phyloP scores from a whole-genome alignment of 2,888 invertebrate species.

The Ormia ochracea region DNA sequence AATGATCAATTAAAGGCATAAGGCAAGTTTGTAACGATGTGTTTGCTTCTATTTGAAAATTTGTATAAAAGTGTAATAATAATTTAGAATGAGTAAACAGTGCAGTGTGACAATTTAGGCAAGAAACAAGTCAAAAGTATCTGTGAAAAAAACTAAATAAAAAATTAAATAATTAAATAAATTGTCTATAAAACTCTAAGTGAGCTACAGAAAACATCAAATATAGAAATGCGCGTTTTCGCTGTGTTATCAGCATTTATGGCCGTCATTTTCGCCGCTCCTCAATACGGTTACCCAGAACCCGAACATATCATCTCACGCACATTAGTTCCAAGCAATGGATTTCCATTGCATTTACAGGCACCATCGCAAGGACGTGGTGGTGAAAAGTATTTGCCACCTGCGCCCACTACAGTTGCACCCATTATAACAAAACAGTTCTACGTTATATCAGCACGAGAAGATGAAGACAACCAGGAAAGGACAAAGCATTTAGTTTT shows the following conservation, averaged over 20 bases:
- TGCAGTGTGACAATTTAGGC: conserved; percentile 67
- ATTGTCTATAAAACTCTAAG: not conserved
- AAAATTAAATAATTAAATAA: too few relatives aligned
- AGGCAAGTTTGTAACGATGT: conserved; percentile 43
- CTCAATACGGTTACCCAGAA: conserved; percentile 62
- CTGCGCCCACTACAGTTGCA: conserved; percentile 62
- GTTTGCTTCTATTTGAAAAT: conserved; percentile 24
- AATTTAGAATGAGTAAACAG: conserved; percentile 68
- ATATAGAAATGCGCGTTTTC: conserved; percentile 64
- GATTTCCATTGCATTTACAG: conserved; percentile 44
- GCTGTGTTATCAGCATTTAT: conserved; percentile 63
- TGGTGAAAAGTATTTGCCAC: conserved; percentile 71
- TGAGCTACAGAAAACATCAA: not conserved
- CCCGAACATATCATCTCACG: conserved; percentile 57
- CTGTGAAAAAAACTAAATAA: not conserved
- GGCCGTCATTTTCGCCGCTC: conserved; percentile 59
- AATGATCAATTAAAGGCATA: not conserved
- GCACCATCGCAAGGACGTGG: conserved; percentile 48
- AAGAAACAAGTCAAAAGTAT: conserved; percentile 38
- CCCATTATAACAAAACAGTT: conserved; percentile 75
- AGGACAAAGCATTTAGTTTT: conserved; percentile 70
- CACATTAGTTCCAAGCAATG: conserved; percentile 50
- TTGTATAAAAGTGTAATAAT: conserved; percentile 70
- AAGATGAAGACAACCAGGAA: conserved; percentile 69
- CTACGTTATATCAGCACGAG: conserved; percentile 73